A percentile compares a stretch with the other conserved stretches of the same genome.
phyloP scores from a whole-genome alignment of 2,797 vertebrate species.

The Mormyrops boulengeri region DNA sequence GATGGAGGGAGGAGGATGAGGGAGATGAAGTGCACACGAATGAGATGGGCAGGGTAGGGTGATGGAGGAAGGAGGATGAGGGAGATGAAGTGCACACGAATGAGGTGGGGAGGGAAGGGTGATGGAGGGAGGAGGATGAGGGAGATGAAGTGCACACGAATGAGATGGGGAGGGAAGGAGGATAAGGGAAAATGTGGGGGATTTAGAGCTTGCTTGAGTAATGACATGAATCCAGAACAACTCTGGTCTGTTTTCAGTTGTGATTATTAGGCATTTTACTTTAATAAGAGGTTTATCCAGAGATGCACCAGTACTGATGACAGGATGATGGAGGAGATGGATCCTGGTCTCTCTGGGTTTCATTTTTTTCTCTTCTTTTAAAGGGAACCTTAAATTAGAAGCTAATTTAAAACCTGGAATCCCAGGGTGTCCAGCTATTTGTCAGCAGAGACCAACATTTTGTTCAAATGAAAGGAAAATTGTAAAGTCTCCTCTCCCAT shows the following conservation, averaged over 20 bases:
- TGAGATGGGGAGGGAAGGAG: conserved; percentile 25
- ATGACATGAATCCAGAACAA: background rate
- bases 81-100: background rate
- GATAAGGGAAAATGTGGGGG: background rate
- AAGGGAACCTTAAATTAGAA: background rate
- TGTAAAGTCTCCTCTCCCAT: background rate
- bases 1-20: background rate
- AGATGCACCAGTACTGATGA: background rate
- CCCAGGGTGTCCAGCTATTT: background rate
- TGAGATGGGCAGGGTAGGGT: conserved; percentile 55
- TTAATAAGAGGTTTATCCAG: background rate
- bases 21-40: conserved; percentile 60
- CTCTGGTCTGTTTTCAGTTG: background rate
- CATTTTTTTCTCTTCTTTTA: background rate
- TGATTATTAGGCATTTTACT: background rate
- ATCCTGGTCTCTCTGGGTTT: background rate
- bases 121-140: background rate
- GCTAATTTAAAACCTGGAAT: background rate
- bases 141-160: conserved; percentile 60
- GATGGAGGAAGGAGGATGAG: background rate
- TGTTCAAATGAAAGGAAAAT: background rate
- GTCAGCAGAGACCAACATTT: background rate
- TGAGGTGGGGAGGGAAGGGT: background rate
- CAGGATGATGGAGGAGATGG: background rate
- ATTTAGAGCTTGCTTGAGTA: background rate